Base-by-base conservation (phyloP, 2,797 vertebrate species). In the Nasua narica region DNA sequence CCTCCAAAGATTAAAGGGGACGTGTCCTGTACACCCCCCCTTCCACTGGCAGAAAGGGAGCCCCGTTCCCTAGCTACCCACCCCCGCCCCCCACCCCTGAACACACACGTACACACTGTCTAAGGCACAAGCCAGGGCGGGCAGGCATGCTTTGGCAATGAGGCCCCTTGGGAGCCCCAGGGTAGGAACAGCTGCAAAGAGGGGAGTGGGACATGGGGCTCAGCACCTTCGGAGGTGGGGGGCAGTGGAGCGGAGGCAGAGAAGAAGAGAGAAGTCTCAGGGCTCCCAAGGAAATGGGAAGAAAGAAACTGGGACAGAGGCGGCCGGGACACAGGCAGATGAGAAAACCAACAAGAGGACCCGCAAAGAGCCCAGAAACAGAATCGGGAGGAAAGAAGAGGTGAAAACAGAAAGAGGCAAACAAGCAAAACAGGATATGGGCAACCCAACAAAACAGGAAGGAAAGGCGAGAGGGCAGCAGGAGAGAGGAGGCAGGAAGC, bases 141-240 rank as follows among this genome's bases (percentile, higher is more conserved):
- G 94, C 94, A 81, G 96, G 62, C 97, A 98, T 98, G 97, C 97
- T 98, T 97, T 98, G 98, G 97, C 97, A 98, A 95, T 40, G 79
- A 86, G 94, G 65, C 78, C 87, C 78, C 29, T 25, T 14, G 8
- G 54, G 81, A 56, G 95, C 48, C 78, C 82, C 21, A 1, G 60
- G 94, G 78, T 35, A 48, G 35, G 74, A 83, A 92, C 7, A 94
- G 94, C 83, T 92, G 83, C 46, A 48, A 32, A 52, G 48, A 29
- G 23, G 46, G 86, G 43, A 54, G 77, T 85, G 88, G 74, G 92
- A 10, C 5, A 82, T 62, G 82, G 89, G 82, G 82, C 90, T 96
- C 97, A 98, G 98, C 97, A 98, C 96, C 96, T 96, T 95, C 65
- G 86, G 89, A 91, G 82, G 92, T 78, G 74, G 62, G 62, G 37